Evolutionary conservation across 1,140 invertebrate genomes (phyloP).

Genomic region (Drosophila melanica): DNA sequence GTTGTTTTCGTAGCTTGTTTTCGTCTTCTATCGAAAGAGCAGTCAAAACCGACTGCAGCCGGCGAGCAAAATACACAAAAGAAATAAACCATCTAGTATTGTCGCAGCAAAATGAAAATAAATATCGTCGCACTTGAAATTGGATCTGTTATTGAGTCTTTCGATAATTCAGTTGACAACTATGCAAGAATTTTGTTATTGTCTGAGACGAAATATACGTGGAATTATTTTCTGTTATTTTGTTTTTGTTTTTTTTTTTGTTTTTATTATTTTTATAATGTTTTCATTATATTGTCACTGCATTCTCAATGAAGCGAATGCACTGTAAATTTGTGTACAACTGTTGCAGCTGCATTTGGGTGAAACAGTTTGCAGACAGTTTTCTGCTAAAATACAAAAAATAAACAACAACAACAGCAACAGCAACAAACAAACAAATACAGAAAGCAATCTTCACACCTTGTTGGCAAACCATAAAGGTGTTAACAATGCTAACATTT

Average conservation of each 20-base stretch:
- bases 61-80: constrained; percentile 41
- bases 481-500: constrained; percentile 2
- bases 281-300: constrained; percentile 9
- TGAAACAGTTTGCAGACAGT: constrained; percentile 6
- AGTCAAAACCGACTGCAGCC: constrained; percentile 26
- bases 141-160: constrained; percentile 76
- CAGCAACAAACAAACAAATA: too few relatives aligned
- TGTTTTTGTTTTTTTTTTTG: too few relatives aligned
- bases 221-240: constrained; percentile 38
- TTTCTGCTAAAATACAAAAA: constrained; percentile 9
- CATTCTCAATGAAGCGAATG: constrained; percentile 11
- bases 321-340: too few relatives aligned
- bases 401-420: constrained; percentile 2
- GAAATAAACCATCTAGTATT: constrained; percentile 39
- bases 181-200: constrained; percentile 82
- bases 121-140: constrained; percentile 74
- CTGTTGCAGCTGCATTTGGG: constrained; percentile 24
- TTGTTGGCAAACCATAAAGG: constrained; percentile 1
- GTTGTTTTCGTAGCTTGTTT: constrained; percentile 20
- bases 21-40: constrained; percentile 15
- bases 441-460: constrained; percentile 13
- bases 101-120: constrained; percentile 62
- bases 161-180: constrained; percentile 74
- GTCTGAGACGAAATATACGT: constrained; percentile 68
- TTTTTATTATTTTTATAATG: constrained; percentile 3